A percentile compares a stretch with the other conserved stretches of the same genome.
Conservation (phyloP, 1,140 invertebrate genomes). For the Pogonomyrmex barbatus region DNA sequence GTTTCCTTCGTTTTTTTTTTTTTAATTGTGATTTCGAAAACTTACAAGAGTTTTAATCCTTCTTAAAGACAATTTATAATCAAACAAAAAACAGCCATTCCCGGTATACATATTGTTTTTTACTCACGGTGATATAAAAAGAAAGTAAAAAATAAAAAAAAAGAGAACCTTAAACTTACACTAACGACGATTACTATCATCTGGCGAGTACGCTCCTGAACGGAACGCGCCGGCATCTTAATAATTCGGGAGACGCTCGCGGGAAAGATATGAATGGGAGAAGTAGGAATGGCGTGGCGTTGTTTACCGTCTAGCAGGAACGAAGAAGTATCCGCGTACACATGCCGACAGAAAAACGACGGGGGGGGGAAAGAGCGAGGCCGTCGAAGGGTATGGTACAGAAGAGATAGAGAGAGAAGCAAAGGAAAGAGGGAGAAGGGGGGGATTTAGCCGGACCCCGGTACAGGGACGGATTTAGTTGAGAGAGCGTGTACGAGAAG, state of each 20-base stretch:
- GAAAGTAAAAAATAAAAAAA: neutral
- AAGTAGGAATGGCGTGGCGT: constrained; percentile 75
- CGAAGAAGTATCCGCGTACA: constrained; percentile 75
- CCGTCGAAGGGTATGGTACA: constrained; percentile 32
- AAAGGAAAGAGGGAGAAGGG: neutral
- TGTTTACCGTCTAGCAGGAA: constrained; percentile 80
- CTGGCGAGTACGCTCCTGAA: constrained; percentile 21
- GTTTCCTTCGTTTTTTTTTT: neutral
- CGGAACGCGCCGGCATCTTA: constrained; percentile 70
- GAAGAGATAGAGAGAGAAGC: constrained; percentile 18
- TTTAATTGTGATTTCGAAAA: neutral
- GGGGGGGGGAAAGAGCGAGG: constrained; percentile 45
- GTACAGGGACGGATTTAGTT: constrained; percentile 65
- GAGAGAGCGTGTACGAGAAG: constrained; percentile 59
- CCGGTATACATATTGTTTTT: neutral
- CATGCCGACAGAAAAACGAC: constrained; percentile 68
- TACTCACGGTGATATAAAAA: neutral
- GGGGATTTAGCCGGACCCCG: constrained; percentile 10
- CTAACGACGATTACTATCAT: constrained; percentile 6
- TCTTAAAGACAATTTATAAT: neutral
- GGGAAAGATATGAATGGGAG: constrained; percentile 80
- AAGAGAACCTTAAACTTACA: neutral
- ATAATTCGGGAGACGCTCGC: constrained; percentile 75
- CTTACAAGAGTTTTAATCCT: neutral
- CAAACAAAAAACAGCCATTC: neutral